phyloP scores from a whole-genome alignment of 2,888 invertebrate species.

The Macropis europaea region DNA sequence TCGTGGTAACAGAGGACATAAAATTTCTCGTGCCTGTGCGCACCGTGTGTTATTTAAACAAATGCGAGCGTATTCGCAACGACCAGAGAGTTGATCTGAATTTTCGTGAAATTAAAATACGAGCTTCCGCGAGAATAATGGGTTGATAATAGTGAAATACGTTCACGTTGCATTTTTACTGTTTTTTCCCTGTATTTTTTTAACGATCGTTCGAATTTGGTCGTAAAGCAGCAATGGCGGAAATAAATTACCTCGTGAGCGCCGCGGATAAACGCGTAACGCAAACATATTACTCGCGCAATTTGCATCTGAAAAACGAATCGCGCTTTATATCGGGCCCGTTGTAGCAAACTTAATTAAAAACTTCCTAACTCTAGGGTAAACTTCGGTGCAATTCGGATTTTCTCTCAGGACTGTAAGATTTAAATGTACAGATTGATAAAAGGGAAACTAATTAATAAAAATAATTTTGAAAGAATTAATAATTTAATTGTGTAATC shows the following conservation, averaged over 20 bases:
- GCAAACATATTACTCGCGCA: background rate
- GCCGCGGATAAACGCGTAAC: background rate
- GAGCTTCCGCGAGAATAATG: background rate
- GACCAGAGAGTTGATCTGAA: background rate
- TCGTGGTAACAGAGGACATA: too few relatives aligned
- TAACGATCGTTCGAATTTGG: background rate
- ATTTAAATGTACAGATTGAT: too few relatives aligned
- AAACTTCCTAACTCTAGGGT: too few relatives aligned
- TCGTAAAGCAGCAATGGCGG: background rate
- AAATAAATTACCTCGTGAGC: background rate
- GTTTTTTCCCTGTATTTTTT: background rate
- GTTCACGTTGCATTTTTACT: background rate
- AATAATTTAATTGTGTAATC: too few relatives aligned
- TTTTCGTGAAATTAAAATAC: background rate
- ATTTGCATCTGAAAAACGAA: conserved; percentile 1
- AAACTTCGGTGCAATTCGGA: too few relatives aligned
- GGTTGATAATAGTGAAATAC: background rate
- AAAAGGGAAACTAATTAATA: too few relatives aligned
- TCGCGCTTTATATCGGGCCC: background rate
- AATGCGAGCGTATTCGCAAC: background rate
- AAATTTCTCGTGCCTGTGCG: too few relatives aligned
- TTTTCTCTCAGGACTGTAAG: too few relatives aligned
- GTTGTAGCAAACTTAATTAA: conserved; percentile 8
- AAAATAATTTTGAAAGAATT: too few relatives aligned
- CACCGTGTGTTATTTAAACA: too few relatives aligned